A percentile compares a stretch with the other conserved stretches of the same genome.
phyloP scores from a whole-genome alignment of 2,113 vertebrate genomes.

The Mormoops blainvillei region DNA sequence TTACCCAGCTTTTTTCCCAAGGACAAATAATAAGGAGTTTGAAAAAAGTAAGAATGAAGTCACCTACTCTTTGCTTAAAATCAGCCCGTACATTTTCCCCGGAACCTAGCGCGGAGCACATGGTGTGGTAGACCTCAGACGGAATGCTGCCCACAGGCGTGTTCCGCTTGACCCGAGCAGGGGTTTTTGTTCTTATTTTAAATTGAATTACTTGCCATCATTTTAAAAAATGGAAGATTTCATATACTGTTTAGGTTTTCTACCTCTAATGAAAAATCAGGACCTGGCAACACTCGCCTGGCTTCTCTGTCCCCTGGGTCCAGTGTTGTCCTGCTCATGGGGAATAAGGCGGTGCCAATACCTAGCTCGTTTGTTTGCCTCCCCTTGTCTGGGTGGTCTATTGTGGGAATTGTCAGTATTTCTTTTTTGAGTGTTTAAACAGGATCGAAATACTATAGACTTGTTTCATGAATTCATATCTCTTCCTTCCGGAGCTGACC shows the following conservation, averaged over 20 bases:
- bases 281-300: not conserved
- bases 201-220: not conserved
- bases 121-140: not conserved
- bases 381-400: not conserved
- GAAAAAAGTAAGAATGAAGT: not conserved
- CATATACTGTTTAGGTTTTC: not conserved
- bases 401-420: not conserved
- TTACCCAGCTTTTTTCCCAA: not conserved
- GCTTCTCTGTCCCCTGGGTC: not conserved
- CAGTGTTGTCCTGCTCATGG: not conserved
- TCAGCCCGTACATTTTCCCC: not conserved
- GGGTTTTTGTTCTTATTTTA: not conserved
- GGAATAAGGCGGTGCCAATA: not conserved
- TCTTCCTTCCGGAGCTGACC: not conserved
- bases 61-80: not conserved
- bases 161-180: not conserved
- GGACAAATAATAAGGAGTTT: not conserved
- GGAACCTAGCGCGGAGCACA: not conserved
- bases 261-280: not conserved
- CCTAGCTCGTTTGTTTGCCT: not conserved
- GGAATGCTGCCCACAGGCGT: not conserved
- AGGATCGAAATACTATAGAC: not conserved
- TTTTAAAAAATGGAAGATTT: not conserved
- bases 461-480: not conserved
- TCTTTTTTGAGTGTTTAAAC: not conserved